Evolutionary conservation across 2,888 invertebrate genomes (phyloP).

Genomic region (Alviniconcha strummeri): DNA sequence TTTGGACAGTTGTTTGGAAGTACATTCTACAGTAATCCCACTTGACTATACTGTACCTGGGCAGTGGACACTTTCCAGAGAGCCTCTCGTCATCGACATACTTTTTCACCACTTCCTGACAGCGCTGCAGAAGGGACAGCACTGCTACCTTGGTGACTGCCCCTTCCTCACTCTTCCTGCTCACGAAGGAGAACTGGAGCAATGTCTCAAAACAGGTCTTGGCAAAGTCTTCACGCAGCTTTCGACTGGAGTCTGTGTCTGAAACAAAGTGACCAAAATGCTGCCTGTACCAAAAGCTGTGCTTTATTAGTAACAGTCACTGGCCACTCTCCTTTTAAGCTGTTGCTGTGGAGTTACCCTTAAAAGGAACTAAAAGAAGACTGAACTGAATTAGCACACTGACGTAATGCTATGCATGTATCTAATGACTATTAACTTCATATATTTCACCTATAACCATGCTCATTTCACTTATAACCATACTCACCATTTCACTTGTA

Average conservation of each 20-base stretch:
- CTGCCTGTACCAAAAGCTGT: not conserved
- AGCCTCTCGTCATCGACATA: slow-evolving; percentile 90
- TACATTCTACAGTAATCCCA: no score
- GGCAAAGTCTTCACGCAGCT: slow-evolving; percentile 95
- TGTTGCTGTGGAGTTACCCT: no score
- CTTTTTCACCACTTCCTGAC: slow-evolving; percentile 92
- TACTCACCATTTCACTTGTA: no score
- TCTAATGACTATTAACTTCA: no score
- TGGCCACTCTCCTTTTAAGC: no score
- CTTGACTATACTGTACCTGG: slow-evolving; percentile 77
- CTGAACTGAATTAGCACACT: no score
- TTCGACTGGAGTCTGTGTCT: slow-evolving; percentile 85
- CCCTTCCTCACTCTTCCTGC: slow-evolving; percentile 71
- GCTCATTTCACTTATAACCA: no score
- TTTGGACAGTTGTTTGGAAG: no score
- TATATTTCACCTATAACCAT: no score
- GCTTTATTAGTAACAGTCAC: no score
- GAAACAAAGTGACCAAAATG: slow-evolving; percentile 35
- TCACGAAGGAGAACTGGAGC: slow-evolving; percentile 87
- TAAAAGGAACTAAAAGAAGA: no score
- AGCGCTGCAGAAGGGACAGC: slow-evolving; percentile 91
- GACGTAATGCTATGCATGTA: no score
- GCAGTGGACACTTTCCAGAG: slow-evolving; percentile 89
- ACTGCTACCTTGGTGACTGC: slow-evolving; percentile 82
- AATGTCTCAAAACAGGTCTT: slow-evolving; percentile 97